Percentiles rank a stretch among this genome's conserved stretches.
Conservation (phyloP, 2,113 vertebrate species). For the Nibea albiflora region DNA sequence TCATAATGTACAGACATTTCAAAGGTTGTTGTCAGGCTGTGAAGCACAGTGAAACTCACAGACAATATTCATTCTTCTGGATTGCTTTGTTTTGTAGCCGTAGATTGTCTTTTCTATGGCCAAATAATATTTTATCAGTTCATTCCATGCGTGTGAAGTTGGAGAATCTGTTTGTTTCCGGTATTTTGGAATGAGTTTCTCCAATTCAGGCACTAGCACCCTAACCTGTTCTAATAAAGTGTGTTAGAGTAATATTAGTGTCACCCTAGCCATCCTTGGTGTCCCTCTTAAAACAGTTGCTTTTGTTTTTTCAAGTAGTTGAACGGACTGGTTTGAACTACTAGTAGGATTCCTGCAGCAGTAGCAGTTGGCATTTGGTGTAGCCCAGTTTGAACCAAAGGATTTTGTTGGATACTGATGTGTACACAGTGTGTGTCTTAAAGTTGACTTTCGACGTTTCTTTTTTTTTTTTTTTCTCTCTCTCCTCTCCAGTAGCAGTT, state of each 20-base stretch:
- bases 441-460: constrained; percentile 19
- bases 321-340: not conserved
- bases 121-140: not conserved
- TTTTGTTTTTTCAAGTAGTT: not conserved
- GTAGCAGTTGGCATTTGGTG: constrained; percentile 4
- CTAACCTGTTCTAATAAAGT: not conserved
- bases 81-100: not conserved
- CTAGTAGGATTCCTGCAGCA: not conserved
- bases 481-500: not conserved
- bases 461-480: not conserved
- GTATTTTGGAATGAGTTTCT: not conserved
- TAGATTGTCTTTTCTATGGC: not conserved
- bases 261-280: not conserved
- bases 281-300: not conserved
- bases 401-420: constrained; percentile 8
- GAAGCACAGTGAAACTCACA: not conserved
- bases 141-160: not conserved
- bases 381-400: constrained; percentile 13
- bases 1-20: not conserved
- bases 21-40: not conserved
- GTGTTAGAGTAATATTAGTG: not conserved
- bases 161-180: not conserved
- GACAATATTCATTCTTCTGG: not conserved
- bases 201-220: not conserved
- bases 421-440: constrained; percentile 10